These are phyloP conservation scores for Drosophila helvetica DNA, from an alignment of 2,888 invertebrate genomes.

Conservation along the genomic window DNA sequence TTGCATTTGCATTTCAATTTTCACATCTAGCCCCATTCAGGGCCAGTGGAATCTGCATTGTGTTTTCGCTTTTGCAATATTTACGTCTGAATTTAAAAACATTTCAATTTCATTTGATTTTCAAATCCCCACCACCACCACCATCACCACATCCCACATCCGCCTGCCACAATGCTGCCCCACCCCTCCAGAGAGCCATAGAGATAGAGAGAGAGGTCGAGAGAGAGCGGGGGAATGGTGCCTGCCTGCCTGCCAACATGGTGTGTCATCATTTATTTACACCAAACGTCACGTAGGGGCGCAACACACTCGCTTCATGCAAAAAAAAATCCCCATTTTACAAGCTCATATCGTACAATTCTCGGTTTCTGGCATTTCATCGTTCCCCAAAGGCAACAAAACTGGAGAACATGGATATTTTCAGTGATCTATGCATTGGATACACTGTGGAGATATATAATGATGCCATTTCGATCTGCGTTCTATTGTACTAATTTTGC, in stretches of 20 bases:
- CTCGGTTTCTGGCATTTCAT: slow-evolving; percentile 11
- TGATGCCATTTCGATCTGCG: no score
- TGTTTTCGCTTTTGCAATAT: slow-evolving; percentile 17
- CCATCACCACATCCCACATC: slow-evolving; percentile 27
- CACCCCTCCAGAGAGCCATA: background rate
- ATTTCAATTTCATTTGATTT: slow-evolving; percentile 48
- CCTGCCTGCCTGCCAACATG: background rate
- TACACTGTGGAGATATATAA: no score
- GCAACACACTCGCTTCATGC: background rate
- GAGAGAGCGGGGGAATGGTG: background rate
- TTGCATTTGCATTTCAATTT: background rate
- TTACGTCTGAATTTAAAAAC: slow-evolving; percentile 34
- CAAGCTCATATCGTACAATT: slow-evolving; percentile 14
- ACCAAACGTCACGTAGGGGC: slow-evolving; percentile 37
- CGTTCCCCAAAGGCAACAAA: slow-evolving; percentile 1
- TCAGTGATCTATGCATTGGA: background rate
- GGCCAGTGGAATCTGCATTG: background rate
- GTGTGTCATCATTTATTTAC: slow-evolving; percentile 46
- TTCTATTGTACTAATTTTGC: no score
- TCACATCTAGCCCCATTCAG: background rate
- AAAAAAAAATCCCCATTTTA: slow-evolving; percentile 34
- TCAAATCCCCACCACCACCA: slow-evolving; percentile 28
- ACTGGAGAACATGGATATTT: background rate
- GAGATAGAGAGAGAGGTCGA: no score
- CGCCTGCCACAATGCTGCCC: background rate